Conservation (phyloP, 2,113 vertebrate species). For the Mellivora capensis region DNA sequence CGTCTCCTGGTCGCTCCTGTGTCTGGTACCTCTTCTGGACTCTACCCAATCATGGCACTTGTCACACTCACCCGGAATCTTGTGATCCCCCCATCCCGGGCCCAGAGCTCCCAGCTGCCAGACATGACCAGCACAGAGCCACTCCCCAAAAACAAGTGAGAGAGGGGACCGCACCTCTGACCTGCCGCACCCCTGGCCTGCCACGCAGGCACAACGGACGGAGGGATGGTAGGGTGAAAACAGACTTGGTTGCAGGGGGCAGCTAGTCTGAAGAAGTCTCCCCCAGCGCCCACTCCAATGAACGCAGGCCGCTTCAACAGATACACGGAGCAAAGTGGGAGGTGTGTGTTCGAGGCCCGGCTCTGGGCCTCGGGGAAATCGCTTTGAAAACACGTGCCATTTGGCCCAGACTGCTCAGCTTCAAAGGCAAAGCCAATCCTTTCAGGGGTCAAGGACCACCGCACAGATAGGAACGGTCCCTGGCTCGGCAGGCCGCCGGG, state of each 20-base stretch:
- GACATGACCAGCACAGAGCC: not conserved
- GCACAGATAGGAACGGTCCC: not conserved
- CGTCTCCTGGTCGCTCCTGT: rapidly evolving
- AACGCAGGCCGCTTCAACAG: not conserved
- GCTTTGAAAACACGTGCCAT: not conserved
- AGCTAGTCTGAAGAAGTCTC: not conserved
- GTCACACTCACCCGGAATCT: not conserved
- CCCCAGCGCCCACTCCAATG: not conserved
- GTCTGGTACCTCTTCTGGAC: not conserved
- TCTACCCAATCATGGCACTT: not conserved
- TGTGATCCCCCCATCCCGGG: not conserved
- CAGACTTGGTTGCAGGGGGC: not conserved
- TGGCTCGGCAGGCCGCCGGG: not conserved
- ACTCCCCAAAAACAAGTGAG: not conserved
- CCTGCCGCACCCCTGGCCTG: rapidly evolving
- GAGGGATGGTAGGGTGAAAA: not conserved
- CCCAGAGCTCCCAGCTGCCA: not conserved
- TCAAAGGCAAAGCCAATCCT: not conserved
- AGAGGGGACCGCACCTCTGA: rapidly evolving
- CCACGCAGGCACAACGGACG: not conserved
- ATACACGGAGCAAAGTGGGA: not conserved
- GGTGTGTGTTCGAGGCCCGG: slow-evolving; percentile 10
- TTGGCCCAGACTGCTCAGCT: slow-evolving; percentile 21
- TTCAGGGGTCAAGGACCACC: not conserved
- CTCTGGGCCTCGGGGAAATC: not conserved